phyloP scores from a whole-genome alignment of 2,113 vertebrate species.

The Chloebia gouldiae region DNA sequence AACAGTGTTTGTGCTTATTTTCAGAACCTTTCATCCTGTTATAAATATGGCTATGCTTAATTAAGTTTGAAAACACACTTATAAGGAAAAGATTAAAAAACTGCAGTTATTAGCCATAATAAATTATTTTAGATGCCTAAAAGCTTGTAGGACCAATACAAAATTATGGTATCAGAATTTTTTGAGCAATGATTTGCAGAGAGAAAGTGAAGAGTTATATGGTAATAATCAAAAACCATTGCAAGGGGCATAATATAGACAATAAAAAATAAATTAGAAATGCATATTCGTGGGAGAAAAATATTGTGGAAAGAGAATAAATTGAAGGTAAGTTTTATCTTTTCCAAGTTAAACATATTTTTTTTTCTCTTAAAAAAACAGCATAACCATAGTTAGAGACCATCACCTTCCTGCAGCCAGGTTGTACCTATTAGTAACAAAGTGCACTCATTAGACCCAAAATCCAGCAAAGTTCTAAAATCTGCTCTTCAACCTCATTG shows the following conservation, averaged over 20 bases:
- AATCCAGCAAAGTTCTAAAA: background rate
- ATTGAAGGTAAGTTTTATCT: background rate
- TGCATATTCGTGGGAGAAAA: background rate
- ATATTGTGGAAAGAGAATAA: background rate
- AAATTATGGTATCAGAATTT: background rate
- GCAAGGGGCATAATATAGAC: background rate
- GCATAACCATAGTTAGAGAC: background rate
- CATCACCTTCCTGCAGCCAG: background rate
- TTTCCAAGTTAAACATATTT: background rate
- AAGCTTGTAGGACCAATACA: background rate
- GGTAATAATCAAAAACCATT: background rate
- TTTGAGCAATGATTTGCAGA: background rate
- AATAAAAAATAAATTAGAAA: background rate
- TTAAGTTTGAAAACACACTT: background rate
- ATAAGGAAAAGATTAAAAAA: background rate
- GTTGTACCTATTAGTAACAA: background rate
- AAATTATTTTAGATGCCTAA: background rate
- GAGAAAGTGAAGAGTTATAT: background rate
- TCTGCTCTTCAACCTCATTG: background rate
- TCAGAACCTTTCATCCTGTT: background rate
- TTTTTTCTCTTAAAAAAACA: background rate
- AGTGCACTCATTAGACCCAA: background rate
- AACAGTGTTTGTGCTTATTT: background rate
- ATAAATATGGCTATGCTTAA: background rate
- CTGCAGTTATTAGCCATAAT: background rate